Percentiles rank a stretch among this genome's conserved stretches.
phyloP scores from a whole-genome alignment of 2,113 vertebrate species.

The Bujurquina vittata region DNA sequence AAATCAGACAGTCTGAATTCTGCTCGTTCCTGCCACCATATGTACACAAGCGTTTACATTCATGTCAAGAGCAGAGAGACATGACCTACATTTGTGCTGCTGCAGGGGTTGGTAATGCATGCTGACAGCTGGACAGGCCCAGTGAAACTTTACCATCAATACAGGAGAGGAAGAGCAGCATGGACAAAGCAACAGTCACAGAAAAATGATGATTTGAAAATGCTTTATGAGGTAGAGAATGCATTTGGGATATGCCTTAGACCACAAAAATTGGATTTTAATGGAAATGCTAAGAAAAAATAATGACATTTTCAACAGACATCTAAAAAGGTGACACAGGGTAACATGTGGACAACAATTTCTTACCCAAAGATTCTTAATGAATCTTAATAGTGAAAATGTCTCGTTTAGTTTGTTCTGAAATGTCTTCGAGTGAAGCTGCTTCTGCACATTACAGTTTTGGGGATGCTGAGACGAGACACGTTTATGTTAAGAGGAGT shows the following conservation, averaged over 20 bases:
- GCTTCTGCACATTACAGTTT: neutral
- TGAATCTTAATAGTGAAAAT: neutral
- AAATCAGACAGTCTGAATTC: neutral
- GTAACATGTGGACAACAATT: neutral
- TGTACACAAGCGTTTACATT: neutral
- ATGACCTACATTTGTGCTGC: neutral
- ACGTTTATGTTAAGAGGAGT: neutral
- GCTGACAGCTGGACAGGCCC: neutral
- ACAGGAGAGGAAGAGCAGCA: neutral
- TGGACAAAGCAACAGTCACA: neutral
- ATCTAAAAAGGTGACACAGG: neutral
- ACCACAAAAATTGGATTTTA: neutral
- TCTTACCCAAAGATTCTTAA: neutral
- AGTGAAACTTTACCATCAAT: neutral
- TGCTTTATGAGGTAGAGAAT: slow-evolving; percentile 36
- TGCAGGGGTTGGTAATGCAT: neutral
- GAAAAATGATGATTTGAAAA: neutral
- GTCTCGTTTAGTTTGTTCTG: neutral
- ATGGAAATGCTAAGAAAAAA: neutral
- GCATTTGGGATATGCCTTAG: neutral
- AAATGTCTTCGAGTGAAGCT: neutral
- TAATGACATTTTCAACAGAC: neutral
- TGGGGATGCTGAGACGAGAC: neutral
- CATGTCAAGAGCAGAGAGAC: neutral
- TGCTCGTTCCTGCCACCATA: neutral